Conservation (phyloP, 2,888 invertebrate species). For the Rhaphigaster nebulosa region DNA sequence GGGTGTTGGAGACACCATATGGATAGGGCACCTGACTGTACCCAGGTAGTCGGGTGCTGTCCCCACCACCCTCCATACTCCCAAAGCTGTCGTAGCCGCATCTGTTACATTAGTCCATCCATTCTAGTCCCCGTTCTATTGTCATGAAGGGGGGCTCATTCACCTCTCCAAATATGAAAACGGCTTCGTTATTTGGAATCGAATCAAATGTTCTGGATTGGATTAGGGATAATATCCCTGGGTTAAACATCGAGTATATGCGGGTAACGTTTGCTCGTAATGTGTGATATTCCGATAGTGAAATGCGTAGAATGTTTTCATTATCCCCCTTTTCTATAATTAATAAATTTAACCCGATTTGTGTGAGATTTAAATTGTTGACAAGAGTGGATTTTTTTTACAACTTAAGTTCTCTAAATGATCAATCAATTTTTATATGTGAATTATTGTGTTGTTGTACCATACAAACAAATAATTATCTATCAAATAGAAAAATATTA, state of each 20-base stretch:
- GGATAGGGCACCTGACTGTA: not conserved
- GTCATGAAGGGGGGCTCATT: not conserved
- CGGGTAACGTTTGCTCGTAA: not conserved
- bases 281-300: not conserved
- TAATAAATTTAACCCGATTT: not conserved
- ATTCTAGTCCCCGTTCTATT: not conserved
- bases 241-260: constrained; percentile 1
- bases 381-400: not conserved
- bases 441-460: too few relatives aligned
- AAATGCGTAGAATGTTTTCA: not conserved
- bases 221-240: not conserved
- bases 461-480: too few relatives aligned
- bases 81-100: not conserved
- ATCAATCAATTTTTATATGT: not conserved
- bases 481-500: not conserved
- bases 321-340: not conserved
- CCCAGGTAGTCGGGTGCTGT: not conserved
- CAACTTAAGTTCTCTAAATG: not conserved
- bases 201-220: not conserved
- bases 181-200: not conserved
- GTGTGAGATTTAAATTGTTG: not conserved
- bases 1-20: constrained; percentile 29
- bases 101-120: constrained; percentile 34
- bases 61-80: not conserved
- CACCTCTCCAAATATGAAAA: not conserved